These are phyloP conservation scores for Lamellibrachia satsuma DNA, from an alignment of 2,888 invertebrate species.

Conservation along the genomic window DNA sequence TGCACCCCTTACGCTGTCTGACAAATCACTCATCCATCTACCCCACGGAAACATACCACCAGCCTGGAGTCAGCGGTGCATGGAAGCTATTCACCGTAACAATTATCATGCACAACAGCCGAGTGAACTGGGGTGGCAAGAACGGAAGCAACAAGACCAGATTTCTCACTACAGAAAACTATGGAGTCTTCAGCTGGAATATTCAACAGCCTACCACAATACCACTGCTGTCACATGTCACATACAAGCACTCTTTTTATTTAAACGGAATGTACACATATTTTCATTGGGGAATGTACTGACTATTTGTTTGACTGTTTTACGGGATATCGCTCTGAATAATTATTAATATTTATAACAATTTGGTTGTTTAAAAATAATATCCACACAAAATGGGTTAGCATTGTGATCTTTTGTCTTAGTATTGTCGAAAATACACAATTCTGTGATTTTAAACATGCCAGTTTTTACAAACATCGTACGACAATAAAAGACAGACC, in stretches of 20 bases:
- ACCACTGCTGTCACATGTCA: not conserved
- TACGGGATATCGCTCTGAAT: too few species aligned
- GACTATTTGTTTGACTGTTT: too few species aligned
- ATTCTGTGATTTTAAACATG: too few species aligned
- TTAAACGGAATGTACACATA: too few species aligned
- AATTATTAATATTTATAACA: too few species aligned
- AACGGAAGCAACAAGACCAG: conserved; percentile 25
- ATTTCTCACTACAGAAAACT: conserved; percentile 9
- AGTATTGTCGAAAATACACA: too few species aligned
- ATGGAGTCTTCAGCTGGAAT: not conserved
- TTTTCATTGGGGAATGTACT: too few species aligned
- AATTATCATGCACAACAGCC: conserved; percentile 18
- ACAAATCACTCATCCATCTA: conserved; percentile 22
- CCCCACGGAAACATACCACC: not conserved
- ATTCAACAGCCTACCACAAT: not conserved
- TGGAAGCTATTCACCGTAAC: not conserved
- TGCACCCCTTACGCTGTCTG: not conserved
- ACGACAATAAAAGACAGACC: too few species aligned
- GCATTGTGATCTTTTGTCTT: not conserved
- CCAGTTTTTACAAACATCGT: too few species aligned
- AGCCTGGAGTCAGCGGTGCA: conserved; percentile 8
- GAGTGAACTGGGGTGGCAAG: not conserved
- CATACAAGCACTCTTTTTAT: too few species aligned
- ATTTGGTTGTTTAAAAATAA: too few species aligned
- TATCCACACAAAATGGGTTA: too few species aligned